Conservation (phyloP, 2,113 vertebrate genomes). For the Alethe diademata region DNA sequence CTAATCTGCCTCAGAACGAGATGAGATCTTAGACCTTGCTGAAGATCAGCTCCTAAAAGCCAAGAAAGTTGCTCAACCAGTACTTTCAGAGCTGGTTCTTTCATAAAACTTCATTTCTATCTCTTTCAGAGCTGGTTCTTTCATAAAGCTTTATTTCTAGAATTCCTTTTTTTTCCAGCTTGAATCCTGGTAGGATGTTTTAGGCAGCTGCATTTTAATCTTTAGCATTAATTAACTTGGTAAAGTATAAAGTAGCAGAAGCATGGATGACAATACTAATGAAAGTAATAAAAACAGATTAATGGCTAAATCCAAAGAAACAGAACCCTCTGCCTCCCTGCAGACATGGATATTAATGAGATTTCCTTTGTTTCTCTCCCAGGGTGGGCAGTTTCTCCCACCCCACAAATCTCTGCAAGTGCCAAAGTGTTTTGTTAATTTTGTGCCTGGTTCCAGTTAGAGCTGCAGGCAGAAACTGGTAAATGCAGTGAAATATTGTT, state of each 20-base stretch:
- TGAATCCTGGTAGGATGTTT: not conserved
- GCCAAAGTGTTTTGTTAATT: not conserved
- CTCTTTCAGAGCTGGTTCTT: not conserved
- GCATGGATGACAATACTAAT: conserved; percentile 6
- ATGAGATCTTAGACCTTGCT: not conserved
- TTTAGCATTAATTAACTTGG: conserved; percentile 2
- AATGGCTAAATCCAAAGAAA: not conserved
- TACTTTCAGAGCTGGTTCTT: not conserved
- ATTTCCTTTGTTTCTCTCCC: not conserved
- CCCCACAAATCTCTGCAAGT: not conserved
- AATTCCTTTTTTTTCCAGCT: not conserved
- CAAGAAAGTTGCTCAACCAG: not conserved
- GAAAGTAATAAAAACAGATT: conserved; percentile 24
- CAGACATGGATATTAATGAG: not conserved
- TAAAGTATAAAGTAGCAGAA: not conserved
- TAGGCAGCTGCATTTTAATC: not conserved
- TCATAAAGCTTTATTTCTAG: not conserved
- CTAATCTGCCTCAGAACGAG: not conserved
- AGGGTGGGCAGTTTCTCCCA: not conserved
- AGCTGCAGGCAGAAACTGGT: not conserved
- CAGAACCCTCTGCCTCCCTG: not conserved
- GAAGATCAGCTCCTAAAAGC: not conserved
- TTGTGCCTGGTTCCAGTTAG: not conserved
- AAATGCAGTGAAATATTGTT: not conserved
- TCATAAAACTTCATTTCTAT: not conserved